Evolutionary conservation across 2,888 invertebrate species (phyloP).

Genomic region (Leucozona laternaria): DNA sequence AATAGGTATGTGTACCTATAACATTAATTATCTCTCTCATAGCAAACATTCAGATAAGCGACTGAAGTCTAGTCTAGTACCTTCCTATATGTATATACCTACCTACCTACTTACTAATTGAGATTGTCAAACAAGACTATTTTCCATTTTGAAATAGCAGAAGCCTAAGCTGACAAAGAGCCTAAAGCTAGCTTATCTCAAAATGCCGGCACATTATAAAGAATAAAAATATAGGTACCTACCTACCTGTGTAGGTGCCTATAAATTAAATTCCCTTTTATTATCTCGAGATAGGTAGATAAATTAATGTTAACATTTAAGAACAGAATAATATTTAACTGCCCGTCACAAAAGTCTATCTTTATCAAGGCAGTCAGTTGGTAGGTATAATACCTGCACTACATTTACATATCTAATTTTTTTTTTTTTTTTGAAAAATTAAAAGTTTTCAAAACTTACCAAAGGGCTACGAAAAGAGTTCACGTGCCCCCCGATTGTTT

Average conservation of each 20-base stretch:
- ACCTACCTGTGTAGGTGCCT: too few species aligned
- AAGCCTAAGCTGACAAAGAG: not conserved
- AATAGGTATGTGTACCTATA: not conserved
- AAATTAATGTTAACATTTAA: constrained; percentile 32
- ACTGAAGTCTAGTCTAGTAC: not conserved
- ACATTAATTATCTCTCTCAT: constrained; percentile 33
- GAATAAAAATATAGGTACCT: not conserved
- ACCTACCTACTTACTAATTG: not conserved
- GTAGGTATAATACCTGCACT: too few species aligned
- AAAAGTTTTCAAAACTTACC: constrained; percentile 67
- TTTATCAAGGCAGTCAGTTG: not conserved
- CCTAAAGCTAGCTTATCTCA: constrained; percentile 16
- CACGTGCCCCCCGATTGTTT: constrained; percentile 53
- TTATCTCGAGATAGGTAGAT: not conserved
- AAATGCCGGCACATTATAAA: constrained; percentile 38
- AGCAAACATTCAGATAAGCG: constrained; percentile 57
- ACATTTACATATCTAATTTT: not conserved
- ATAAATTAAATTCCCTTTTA: constrained; percentile 16
- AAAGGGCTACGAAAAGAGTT: constrained; percentile 64
- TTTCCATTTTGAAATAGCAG: constrained; percentile 17
- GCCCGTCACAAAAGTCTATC: not conserved
- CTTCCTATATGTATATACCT: not conserved
- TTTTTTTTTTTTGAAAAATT: not conserved
- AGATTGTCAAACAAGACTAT: constrained; percentile 48
- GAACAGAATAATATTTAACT: not conserved